These are phyloP conservation scores for Neomorphus geoffroyi DNA, from an alignment of 2,797 vertebrate species.

Conservation along the genomic window DNA sequence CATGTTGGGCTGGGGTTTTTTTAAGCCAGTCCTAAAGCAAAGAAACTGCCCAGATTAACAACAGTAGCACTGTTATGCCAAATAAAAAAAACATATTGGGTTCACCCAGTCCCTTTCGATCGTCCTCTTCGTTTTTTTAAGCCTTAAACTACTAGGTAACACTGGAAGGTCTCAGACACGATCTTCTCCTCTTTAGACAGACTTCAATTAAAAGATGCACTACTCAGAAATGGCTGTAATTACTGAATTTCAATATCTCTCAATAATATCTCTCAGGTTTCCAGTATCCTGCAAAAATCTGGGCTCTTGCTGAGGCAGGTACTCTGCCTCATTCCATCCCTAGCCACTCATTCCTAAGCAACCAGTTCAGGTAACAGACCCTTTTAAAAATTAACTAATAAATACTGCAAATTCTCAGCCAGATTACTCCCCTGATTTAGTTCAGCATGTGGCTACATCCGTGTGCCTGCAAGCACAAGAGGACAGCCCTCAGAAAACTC, in stretches of 20 bases:
- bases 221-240: neutral
- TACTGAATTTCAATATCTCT: neutral
- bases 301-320: neutral
- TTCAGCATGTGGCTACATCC: neutral
- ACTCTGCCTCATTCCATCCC: neutral
- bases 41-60: neutral
- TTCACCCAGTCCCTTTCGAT: neutral
- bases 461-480: neutral
- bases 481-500: neutral
- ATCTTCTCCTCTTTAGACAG: neutral
- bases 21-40: neutral
- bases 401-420: neutral
- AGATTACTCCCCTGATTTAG: neutral
- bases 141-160: accelerated
- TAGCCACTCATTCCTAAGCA: neutral
- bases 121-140: neutral
- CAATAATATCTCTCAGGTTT: neutral
- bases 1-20: neutral
- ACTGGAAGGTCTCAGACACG: neutral
- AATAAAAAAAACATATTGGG: neutral
- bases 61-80: neutral
- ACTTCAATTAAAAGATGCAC: neutral
- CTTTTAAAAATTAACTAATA: neutral
- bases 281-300: neutral
- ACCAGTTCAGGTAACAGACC: neutral